These are phyloP conservation scores for Fregata magnificens DNA, from an alignment of 2,113 vertebrate genomes.

Conservation along the genomic window DNA sequence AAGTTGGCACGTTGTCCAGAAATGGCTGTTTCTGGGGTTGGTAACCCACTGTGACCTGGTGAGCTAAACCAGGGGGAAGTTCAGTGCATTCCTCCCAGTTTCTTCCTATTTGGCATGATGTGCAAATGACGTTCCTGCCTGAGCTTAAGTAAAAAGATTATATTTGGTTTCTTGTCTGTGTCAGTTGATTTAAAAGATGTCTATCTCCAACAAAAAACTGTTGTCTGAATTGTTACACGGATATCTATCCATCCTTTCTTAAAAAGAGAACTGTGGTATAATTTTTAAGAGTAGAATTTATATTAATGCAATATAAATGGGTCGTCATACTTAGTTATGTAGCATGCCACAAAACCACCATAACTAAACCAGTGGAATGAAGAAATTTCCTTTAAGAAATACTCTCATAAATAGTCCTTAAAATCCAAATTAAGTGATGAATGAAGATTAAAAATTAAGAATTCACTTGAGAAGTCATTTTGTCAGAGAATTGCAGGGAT, in stretches of 20 bases:
- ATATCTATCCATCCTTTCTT: neutral
- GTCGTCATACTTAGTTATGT: neutral
- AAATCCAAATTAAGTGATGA: neutral
- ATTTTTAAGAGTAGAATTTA: neutral
- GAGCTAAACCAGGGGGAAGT: neutral
- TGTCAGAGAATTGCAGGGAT: neutral
- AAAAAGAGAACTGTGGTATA: neutral
- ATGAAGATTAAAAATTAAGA: neutral
- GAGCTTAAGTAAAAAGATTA: neutral
- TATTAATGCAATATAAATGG: neutral
- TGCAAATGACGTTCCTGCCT: neutral
- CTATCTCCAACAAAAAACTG: neutral
- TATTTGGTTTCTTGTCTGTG: neutral
- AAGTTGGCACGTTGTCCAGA: neutral
- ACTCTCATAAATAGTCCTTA: neutral
- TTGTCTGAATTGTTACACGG: neutral
- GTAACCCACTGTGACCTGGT: neutral
- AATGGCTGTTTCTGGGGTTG: neutral
- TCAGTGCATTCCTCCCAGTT: neutral
- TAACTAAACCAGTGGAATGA: neutral
- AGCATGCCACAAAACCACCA: fast-evolving
- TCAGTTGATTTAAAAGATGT: neutral
- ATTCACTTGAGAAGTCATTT: neutral
- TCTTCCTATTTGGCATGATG: neutral
- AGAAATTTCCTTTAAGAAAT: neutral